Base-by-base conservation (phyloP, 2,888 invertebrate genomes). In the Furcula furcula region DNA sequence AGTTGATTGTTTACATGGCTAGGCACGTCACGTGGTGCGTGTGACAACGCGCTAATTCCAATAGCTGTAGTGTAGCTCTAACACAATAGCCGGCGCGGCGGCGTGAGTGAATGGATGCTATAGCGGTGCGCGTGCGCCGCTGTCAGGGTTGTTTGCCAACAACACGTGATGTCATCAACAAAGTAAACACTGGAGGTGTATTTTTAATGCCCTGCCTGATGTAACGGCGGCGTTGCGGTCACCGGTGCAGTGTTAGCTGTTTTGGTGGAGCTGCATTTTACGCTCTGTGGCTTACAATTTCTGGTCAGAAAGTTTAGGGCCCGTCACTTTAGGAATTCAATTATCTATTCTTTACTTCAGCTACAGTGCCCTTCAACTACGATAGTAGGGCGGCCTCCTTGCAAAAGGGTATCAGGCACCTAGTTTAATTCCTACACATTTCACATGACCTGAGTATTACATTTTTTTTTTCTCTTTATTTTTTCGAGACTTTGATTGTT, bases 41-140 rank as follows among this genome's bases (percentile, higher is more conserved):
- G 23, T 11, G 23, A 23, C 23, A 23, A 12, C 23, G 23, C 23
- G 10, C 23, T 23, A 11, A 12, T 12, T 23, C 23, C 12, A 7
- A 23, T 23, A 12, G 12, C n/a, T 23, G 23, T 12, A 12, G 23
- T 23, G 23, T 12, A 7, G 7, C 23, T 23, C 12, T 12, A 7
- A 4, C 23, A 12, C 11, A 23, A 23, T 23, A 3, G 12, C 12
- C 23, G 11, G 23, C 12, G n/a, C n/a, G n/a, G n/a, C n/a, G n/a
- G n/a, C n/a, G n/a, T n/a, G n/a, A n/a, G 12, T 23, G 23, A 23
- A 23, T 23, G 23, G 12, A 23, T 23, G 23, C 23, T 23, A 23
- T 23, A 13, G 9, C 26, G 26, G 14, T 14, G 26, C 26, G 26
- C 26, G 26, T 14, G 26, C 26, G 26, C 26, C 26, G 26, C 14